Evolutionary conservation across 2,888 invertebrate species (phyloP).

Genomic region (Temnothorax rugatulus): DNA sequence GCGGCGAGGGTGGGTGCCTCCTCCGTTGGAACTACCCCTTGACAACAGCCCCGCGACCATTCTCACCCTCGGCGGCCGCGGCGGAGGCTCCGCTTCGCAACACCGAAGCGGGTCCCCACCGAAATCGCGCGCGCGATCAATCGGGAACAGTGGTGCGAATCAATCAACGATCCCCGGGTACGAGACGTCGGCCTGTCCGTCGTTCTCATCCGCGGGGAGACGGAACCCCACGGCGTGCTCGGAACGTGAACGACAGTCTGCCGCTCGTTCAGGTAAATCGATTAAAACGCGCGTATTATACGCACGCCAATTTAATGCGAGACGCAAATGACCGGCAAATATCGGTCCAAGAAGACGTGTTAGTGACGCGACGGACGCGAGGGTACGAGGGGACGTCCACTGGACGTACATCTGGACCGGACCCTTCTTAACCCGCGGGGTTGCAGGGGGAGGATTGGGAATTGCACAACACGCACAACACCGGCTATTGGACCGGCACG

Average conservation of each 20-base stretch:
- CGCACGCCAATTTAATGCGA: background rate
- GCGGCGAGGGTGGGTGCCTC: conserved; percentile 85
- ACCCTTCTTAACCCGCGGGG: background rate
- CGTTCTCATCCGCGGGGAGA: conserved; percentile 23
- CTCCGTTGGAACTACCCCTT: conserved; percentile 83
- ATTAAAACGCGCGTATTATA: conserved; percentile 55
- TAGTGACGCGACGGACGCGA: background rate
- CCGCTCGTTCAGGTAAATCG: conserved; percentile 81
- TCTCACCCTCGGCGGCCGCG: conserved; percentile 47
- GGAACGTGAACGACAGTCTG: conserved; percentile 59
- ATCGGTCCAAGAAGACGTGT: background rate
- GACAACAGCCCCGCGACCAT: conserved; percentile 79
- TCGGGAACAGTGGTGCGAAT: conserved; percentile 19
- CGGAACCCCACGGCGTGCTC: conserved; percentile 51
- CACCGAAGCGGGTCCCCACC: background rate
- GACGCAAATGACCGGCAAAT: background rate
- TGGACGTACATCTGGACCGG: background rate
- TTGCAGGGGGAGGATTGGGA: background rate
- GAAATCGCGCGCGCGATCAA: conserved; percentile 22
- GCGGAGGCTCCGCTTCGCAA: conserved; percentile 34
- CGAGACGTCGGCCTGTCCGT: conserved; percentile 10
- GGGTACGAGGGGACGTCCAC: background rate
- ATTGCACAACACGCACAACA: conserved; percentile 17
- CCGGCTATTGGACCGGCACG: conserved; percentile 35
- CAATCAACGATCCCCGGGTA: conserved; percentile 37